Evolutionary conservation across 2,888 invertebrate genomes (phyloP).

Genomic region (Xestia rhomboidea): DNA sequence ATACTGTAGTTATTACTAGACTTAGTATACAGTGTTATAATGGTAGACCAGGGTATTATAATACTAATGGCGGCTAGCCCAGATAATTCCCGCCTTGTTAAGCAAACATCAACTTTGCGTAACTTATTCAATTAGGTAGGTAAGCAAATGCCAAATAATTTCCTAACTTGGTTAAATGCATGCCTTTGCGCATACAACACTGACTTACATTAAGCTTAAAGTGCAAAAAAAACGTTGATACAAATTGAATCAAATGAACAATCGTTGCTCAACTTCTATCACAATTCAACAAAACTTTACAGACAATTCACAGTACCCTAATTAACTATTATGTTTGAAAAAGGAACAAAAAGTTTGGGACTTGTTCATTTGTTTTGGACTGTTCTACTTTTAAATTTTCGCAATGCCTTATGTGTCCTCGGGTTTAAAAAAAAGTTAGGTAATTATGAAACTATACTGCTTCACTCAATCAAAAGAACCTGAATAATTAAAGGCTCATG

Average conservation of each 20-base stretch:
- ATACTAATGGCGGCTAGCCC: constrained; percentile 9
- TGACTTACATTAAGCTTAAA: constrained; percentile 4
- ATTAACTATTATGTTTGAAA: constrained; percentile 37
- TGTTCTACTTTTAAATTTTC: constrained; percentile 1
- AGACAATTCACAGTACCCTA: constrained; percentile 37
- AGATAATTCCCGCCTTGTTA: constrained; percentile 26
- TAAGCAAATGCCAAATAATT: constrained; percentile 21
- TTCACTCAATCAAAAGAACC: constrained; percentile 14
- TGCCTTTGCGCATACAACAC: constrained; percentile 4
- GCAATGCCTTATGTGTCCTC: neutral
- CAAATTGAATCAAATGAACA: constrained; percentile 19
- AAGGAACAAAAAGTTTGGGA: constrained; percentile 33
- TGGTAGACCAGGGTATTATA: constrained; percentile 24
- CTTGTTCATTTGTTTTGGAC: constrained; percentile 12
- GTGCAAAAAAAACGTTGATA: constrained; percentile 15
- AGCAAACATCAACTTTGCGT: constrained; percentile 28
- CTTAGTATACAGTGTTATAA: neutral
- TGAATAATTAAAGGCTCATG: constrained; percentile 48
- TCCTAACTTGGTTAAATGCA: constrained; percentile 23
- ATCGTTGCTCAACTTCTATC: constrained; percentile 27
- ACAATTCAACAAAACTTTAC: constrained; percentile 41
- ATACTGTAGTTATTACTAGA: neutral
- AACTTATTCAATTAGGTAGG: constrained; percentile 10
- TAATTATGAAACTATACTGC: constrained; percentile 9
- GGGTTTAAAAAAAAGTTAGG: constrained; percentile 16